phyloP scores from a whole-genome alignment of 2,113 vertebrate genomes.

The Gasterosteus aculeatus region DNA sequence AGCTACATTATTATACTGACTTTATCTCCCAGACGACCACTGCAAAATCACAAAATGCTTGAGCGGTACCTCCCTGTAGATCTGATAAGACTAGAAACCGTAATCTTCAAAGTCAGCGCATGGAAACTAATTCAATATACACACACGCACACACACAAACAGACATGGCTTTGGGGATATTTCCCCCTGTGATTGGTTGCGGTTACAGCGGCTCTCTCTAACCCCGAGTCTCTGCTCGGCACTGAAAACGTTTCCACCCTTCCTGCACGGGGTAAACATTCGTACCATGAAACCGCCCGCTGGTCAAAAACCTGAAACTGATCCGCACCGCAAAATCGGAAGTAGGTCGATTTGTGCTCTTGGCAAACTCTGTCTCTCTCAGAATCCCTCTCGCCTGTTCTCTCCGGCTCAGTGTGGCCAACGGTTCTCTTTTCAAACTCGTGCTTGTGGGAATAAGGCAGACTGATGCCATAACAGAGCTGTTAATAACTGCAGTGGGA shows the following conservation, averaged over 20 bases:
- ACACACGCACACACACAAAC: conserved; percentile 17
- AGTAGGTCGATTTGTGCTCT: conserved; percentile 60
- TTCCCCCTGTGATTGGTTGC: conserved; percentile 45
- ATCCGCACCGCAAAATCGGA: conserved; percentile 59
- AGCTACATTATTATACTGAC: background rate
- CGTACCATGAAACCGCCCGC: conserved; percentile 29
- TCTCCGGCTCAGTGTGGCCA: conserved; percentile 40
- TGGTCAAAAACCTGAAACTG: conserved; percentile 56
- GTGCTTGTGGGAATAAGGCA: conserved; percentile 46
- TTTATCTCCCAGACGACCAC: background rate
- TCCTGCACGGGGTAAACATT: conserved; percentile 54
- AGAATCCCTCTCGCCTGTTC: conserved; percentile 10
- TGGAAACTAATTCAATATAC: conserved; percentile 28
- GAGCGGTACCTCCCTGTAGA: conserved; percentile 6
- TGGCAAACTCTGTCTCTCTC: conserved; percentile 45
- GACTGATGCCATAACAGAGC: conserved; percentile 42
- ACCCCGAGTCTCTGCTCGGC: conserved; percentile 38
- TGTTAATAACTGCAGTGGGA: conserved; percentile 58
- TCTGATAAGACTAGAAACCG: conserved; percentile 42
- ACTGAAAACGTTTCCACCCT: conserved; percentile 47
- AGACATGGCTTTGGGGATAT: conserved; percentile 41
- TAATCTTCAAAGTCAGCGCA: conserved; percentile 38
- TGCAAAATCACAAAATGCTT: conserved; percentile 11
- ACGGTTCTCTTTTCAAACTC: conserved; percentile 52
- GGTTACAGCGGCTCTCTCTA: conserved; percentile 38